Evolutionary conservation across 2,888 invertebrate species (phyloP), one percentile per base, ranked within the genome.

Genomic region (Oconnorella tubifera): DNA sequence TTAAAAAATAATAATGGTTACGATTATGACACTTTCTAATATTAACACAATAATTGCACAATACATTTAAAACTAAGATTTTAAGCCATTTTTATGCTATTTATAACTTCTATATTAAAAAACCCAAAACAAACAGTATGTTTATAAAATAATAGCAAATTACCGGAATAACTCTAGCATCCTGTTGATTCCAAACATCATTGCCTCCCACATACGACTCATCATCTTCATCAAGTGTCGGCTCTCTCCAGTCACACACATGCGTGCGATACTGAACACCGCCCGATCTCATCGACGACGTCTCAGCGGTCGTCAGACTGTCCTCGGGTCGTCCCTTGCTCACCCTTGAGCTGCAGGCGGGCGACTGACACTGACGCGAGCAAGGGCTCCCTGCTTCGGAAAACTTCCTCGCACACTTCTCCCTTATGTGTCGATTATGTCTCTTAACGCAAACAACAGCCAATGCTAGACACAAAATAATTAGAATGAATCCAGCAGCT

Each of bases 381-480:
- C 40, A 40, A 19, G 40, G 40, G 40, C 40, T 40, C 6, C 40
- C 40, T 40, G 40, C 40, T 19, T 6, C 40, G 10, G 19, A 19
- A 6, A 40, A 14, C 40, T 40, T 6, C 6, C 19, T 19, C 10
- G 19, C 19, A 6, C 6, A 19, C 40, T 40, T 40, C 40, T 40
- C 40, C 40, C 40, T 6, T 6, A 40, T 19, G 10, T 28, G n/a
- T 10, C 65, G 63, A 3, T 48, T 28, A 1, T 59, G 53, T 32
- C 33, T 50, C 31, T 33, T 59, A 6, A 62, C 50, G 33, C 65
- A 57, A 29, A 65, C 40, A 57, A 62, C 58, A 10, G 53, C 40
- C 31, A 65, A 14, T 2, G 57, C 33, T 6, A 65, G 19, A 33
- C 61, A 65, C 23, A 61, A 27, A 2, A 65, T 27, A 14, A 65